Evolutionary conservation across 1,140 invertebrate genomes (phyloP).

Genomic region (Pantala flavescens): DNA sequence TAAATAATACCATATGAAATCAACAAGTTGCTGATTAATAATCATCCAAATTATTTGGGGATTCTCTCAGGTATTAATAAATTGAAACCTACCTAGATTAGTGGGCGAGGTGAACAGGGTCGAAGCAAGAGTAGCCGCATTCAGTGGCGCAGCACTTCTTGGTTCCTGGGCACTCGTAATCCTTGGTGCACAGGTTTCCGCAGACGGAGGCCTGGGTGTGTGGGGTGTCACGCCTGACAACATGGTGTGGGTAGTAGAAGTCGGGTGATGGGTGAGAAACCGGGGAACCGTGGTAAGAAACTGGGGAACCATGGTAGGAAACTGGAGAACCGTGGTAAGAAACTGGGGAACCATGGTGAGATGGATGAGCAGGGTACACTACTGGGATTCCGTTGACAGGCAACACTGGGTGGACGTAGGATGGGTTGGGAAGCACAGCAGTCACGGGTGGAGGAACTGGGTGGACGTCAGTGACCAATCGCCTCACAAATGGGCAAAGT

Average conservation of each 20-base stretch:
- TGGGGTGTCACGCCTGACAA: neutral
- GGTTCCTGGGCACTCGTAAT: constrained; percentile 2
- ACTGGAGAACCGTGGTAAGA: neutral
- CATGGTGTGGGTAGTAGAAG: neutral
- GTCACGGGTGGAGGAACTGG: neutral
- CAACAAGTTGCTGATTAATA: too few species aligned
- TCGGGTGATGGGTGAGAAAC: neutral
- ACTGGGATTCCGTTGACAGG: neutral
- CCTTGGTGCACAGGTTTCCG: constrained; percentile 12
- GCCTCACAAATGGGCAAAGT: constrained; percentile 7
- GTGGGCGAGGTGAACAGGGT: neutral
- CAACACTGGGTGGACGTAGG: too few species aligned
- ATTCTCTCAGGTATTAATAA: too few species aligned
- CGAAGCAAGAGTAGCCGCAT: constrained; percentile 15
- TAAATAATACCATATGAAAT: too few species aligned
- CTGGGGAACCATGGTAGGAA: neutral
- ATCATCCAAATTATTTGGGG: too few species aligned
- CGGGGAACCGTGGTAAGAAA: neutral
- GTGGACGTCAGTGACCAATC: neutral
- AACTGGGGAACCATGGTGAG: neutral
- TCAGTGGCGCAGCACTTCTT: constrained; percentile 17
- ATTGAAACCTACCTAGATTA: neutral
- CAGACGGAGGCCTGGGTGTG: constrained; percentile 11
- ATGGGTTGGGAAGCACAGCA: too few species aligned
- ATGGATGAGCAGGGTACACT: neutral